Percentiles rank a stretch among this genome's conserved stretches.
Evolutionary conservation across 1,140 invertebrate genomes (phyloP).

Genomic region (Drosophila subobscura): DNA sequence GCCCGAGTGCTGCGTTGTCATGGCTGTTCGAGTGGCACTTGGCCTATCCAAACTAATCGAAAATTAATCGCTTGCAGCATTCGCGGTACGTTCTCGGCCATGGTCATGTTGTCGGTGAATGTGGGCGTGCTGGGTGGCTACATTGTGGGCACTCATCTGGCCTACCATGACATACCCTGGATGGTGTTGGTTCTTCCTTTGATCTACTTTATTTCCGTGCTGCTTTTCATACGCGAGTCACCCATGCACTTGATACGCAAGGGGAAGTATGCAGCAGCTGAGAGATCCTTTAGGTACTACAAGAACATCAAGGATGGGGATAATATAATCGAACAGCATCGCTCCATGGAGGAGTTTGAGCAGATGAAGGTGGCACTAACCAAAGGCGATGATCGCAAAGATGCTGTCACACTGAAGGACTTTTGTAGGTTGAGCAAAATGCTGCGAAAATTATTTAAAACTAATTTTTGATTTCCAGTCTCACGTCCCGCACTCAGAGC

Average conservation of each 20-base stretch:
- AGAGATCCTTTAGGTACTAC: constrained; percentile 63
- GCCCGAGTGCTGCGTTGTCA: constrained; percentile 3
- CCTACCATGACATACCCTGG: constrained; percentile 52
- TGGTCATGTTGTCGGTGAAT: constrained; percentile 65
- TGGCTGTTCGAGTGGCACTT: too few relatives aligned
- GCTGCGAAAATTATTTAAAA: background rate
- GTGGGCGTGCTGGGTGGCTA: constrained; percentile 62
- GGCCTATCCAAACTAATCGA: background rate
- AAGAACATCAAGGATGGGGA: constrained; percentile 63
- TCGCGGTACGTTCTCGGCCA: constrained; percentile 64
- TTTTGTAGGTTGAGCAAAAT: constrained; percentile 48
- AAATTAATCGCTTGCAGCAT: constrained; percentile 43
- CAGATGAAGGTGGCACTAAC: constrained; percentile 48
- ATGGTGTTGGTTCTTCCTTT: constrained; percentile 47
- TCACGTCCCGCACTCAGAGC: constrained; percentile 29
- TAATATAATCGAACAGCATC: constrained; percentile 25
- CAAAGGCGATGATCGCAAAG: constrained; percentile 22
- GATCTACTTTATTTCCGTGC: constrained; percentile 40
- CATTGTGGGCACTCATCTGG: constrained; percentile 59
- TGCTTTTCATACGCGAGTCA: constrained; percentile 61
- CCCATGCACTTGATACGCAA: constrained; percentile 62
- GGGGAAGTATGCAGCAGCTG: constrained; percentile 36
- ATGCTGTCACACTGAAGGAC: constrained; percentile 38
- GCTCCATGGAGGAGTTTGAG: constrained; percentile 53
- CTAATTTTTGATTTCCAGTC: constrained; percentile 14